phyloP scores from a whole-genome alignment of 23 tunicate genomes.

The Pegea sp. region DNA sequence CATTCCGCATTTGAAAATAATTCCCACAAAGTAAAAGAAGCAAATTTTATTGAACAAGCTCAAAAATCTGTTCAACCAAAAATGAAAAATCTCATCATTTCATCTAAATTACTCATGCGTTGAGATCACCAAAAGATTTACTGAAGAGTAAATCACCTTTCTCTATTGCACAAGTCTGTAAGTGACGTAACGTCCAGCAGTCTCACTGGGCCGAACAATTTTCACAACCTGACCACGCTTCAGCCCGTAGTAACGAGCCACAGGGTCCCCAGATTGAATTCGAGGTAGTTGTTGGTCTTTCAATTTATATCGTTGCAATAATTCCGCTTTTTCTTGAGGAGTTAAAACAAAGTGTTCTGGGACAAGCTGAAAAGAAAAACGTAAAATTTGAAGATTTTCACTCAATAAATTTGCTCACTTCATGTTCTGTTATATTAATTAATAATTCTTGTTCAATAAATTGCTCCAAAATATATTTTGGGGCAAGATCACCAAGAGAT shows the following conservation, averaged over 20 bases:
- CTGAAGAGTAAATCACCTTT: too few species aligned
- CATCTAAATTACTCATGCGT: too few species aligned
- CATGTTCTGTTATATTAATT: constrained; percentile 90
- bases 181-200: constrained; percentile 93
- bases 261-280: constrained; percentile 94
- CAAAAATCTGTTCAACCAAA: too few species aligned
- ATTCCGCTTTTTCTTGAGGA: constrained; percentile 62
- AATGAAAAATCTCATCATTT: too few species aligned
- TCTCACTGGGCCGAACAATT: constrained; percentile 86
- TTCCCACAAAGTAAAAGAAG: too few species aligned
- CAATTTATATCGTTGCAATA: constrained; percentile 62
- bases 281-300: constrained; percentile 92
- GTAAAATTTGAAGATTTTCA: too few species aligned
- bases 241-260: constrained; percentile 84
- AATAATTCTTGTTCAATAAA: constrained; percentile 87
- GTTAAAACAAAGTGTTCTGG: constrained; percentile 89
- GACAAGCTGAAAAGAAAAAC: constrained; percentile 32
- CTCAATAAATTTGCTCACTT: too few species aligned
- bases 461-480: constrained; percentile 83
- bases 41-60: too few species aligned
- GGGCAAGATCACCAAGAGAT: constrained; percentile 93
- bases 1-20: too few species aligned
- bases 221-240: constrained; percentile 95
- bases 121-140: too few species aligned
- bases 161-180: constrained; percentile 71